Evolutionary conservation across 2,113 vertebrate genomes (phyloP).

Genomic region (Sarotherodon lohbergeri): DNA sequence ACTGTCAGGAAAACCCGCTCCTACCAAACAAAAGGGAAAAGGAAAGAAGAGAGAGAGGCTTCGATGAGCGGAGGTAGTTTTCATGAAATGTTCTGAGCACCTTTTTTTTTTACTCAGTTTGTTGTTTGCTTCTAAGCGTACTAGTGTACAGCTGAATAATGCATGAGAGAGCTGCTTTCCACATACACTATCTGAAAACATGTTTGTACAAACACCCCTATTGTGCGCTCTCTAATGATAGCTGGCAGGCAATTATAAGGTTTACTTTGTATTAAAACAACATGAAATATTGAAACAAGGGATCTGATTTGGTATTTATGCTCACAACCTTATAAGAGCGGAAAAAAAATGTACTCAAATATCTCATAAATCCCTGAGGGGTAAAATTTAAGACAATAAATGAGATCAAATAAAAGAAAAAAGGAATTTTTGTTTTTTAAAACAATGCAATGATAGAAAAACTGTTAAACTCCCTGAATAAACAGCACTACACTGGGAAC

Average conservation of each 20-base stretch:
- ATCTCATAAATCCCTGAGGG: not conserved
- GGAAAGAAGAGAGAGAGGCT: not conserved
- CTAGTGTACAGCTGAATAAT: constrained; percentile 24
- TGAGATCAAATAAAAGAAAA: not conserved
- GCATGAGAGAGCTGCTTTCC: constrained; percentile 5
- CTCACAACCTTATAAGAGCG: not conserved
- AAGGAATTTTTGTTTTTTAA: not conserved
- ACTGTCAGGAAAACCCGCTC: constrained; percentile 93
- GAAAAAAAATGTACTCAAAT: not conserved
- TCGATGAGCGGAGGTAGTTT: not conserved
- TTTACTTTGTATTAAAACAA: constrained; percentile 6
- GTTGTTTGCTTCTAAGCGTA: not conserved
- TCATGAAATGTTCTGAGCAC: not conserved
- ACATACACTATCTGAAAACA: not conserved
- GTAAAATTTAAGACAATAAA: not conserved
- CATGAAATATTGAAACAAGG: not conserved
- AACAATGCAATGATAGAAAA: not conserved
- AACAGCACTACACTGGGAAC: not conserved
- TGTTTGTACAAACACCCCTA: not conserved
- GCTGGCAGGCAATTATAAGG: constrained; percentile 10
- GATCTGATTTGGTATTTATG: not conserved
- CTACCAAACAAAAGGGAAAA: constrained; percentile 60
- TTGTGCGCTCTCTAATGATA: constrained; percentile 19
- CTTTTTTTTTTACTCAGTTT: not conserved
- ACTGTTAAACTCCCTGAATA: not conserved